Evolutionary conservation across 2,113 vertebrate species (phyloP), one percentile per base, ranked within the genome.

Genomic region (Nerophis lumbriciformis): DNA sequence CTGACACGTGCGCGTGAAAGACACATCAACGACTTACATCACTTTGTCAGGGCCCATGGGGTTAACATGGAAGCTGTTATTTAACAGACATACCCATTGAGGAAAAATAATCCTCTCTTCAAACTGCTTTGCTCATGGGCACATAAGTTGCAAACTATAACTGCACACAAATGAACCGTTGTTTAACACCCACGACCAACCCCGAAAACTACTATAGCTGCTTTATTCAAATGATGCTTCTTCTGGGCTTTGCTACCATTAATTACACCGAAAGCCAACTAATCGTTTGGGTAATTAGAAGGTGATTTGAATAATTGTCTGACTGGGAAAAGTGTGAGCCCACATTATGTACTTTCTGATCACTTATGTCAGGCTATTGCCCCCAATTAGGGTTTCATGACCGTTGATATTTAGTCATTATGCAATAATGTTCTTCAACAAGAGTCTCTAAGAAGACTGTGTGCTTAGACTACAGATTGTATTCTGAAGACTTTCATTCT

Each of bases 231-330:
- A 73, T 38, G 42, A 39, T 6, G 19, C 72, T 72, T 70, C 75
- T 64, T 66, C 76, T 59, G 60, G 73, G 76, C 71, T 71, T 64
- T 16, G 28, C 64, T 75, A 73, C 76, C 63, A 63, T 75, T 82
- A 79, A 82, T 86, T 81, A 77, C 83, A 83, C 76, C 77, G 84
- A 78, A 79, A 78, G 67, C 69, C 66, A 66, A 61, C 72, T 68
- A 76, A 80, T 79, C 73, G 68, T 73, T 61, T 60, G 59, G 79
- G 61, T 83, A 79, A 83, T 87, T 83, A 79, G 69, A 79, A 68
- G 63, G 48, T 76, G 70, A 77, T 87, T 83, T 63, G 61, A 82
- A 73, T 82, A 77, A 82, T 85, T 75, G 81, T 75, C 66, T 56
- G 61, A 66, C 65, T 72, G 69, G 63, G 75, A 78, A 76, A 58